These are phyloP conservation scores for Laodelphax striatellus DNA, from an alignment of 1,140 invertebrate genomes.

Conservation along the genomic window DNA sequence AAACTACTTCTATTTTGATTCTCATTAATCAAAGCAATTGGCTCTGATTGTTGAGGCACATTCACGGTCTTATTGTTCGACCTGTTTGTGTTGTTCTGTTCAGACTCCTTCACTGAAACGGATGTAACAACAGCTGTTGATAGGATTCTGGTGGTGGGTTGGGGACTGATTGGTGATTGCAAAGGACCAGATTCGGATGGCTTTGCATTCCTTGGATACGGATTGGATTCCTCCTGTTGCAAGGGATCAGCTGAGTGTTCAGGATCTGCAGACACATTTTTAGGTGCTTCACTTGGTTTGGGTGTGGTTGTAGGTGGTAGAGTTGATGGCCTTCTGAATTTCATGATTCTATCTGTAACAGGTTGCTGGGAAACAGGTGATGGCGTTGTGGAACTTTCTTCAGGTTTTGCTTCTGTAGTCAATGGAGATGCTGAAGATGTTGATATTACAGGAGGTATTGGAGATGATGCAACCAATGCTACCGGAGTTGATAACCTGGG, in stretches of 20 bases:
- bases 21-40: too few relatives aligned
- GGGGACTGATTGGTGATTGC: background rate
- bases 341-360: too few relatives aligned
- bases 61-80: background rate
- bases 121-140: slow-evolving; percentile 23
- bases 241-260: background rate
- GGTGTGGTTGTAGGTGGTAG: background rate
- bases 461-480: too few relatives aligned
- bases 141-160: slow-evolving; percentile 15
- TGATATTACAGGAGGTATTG: too few relatives aligned
- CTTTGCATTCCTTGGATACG: background rate
- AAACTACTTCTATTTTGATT: too few relatives aligned
- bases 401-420: too few relatives aligned
- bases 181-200: background rate
- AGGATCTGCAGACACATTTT: background rate
- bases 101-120: slow-evolving; percentile 19
- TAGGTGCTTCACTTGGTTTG: background rate
- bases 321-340: too few relatives aligned
- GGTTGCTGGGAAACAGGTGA: too few relatives aligned
- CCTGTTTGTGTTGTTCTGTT: background rate
- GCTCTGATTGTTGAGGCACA: background rate
- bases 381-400: too few relatives aligned
- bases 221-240: background rate
- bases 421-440: too few relatives aligned
- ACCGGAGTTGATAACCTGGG: too few relatives aligned